Percentiles rank a stretch among this genome's conserved stretches.
Conservation (phyloP, 2,888 invertebrate genomes). For the Heliconius erato region DNA sequence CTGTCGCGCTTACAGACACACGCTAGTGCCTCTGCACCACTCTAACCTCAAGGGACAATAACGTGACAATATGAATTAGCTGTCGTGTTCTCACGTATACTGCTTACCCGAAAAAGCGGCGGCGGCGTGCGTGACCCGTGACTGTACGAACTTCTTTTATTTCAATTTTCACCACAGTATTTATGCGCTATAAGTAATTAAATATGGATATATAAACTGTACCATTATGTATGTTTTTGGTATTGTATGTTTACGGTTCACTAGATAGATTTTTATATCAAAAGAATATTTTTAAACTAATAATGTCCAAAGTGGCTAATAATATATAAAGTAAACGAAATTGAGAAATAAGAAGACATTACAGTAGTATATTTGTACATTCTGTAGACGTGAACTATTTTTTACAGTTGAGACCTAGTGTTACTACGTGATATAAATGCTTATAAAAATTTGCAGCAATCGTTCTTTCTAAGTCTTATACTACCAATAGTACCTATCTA, state of each 20-base stretch:
- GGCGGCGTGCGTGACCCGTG: conserved; percentile 25
- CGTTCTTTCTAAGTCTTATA: not conserved
- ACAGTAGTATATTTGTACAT: conserved; percentile 10
- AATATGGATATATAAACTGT: no score
- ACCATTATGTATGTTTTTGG: no score
- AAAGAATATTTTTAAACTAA: no score
- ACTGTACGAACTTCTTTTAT: conserved; percentile 1
- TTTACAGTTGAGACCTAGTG: not conserved
- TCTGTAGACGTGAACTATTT: not conserved
- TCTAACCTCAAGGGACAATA: conserved; percentile 17
- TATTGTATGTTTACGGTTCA: no score
- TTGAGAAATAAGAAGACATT: not conserved
- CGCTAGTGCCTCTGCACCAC: no score
- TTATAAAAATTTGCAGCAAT: conserved; percentile 2
- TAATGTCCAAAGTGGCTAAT: no score
- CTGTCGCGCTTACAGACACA: no score
- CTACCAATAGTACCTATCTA: no score
- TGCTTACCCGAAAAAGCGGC: not conserved
- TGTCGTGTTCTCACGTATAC: conserved; percentile 23
- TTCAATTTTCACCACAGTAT: conserved; percentile 7
- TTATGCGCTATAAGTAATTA: not conserved
- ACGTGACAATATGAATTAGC: conserved; percentile 35
- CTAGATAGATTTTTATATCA: no score
- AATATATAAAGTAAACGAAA: no score
- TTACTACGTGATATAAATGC: conserved; percentile 10